Evolutionary conservation across 2,113 vertebrate genomes (phyloP).

Genomic region (Malurus alboscapulatus): DNA sequence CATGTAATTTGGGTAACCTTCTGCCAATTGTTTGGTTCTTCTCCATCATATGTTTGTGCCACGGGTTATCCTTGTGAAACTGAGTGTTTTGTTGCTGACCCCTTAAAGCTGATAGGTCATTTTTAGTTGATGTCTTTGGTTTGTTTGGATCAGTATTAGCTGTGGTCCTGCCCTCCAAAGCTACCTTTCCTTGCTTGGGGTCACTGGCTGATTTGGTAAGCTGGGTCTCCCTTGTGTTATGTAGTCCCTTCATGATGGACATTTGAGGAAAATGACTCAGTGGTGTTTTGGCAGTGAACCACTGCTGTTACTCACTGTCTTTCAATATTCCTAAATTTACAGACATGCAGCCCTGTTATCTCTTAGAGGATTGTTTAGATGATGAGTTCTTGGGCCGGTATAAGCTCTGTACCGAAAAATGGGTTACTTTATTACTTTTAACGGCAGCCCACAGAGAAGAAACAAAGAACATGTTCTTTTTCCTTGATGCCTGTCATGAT

Average conservation of each 20-base stretch:
- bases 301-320: not conserved
- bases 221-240: not conserved
- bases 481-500: not conserved
- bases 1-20: not conserved
- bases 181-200: not conserved
- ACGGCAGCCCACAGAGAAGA: not conserved
- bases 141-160: not conserved
- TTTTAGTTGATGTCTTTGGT: not conserved
- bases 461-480: not conserved
- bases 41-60: not conserved
- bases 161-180: not conserved
- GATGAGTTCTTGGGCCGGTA: not conserved
- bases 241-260: not conserved
- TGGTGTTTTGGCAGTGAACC: not conserved
- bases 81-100: not conserved
- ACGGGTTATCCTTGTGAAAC: not conserved
- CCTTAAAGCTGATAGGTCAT: not conserved
- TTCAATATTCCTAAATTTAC: not conserved
- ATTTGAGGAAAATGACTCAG: not conserved
- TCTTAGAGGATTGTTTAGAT: not conserved
- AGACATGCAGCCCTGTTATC: not conserved
- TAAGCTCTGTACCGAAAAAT: not conserved
- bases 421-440: not conserved
- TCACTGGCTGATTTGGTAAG: not conserved
- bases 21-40: fast-evolving